Base-by-base conservation (phyloP, 2,797 vertebrate species). In the Pogoniulus pusillus region DNA sequence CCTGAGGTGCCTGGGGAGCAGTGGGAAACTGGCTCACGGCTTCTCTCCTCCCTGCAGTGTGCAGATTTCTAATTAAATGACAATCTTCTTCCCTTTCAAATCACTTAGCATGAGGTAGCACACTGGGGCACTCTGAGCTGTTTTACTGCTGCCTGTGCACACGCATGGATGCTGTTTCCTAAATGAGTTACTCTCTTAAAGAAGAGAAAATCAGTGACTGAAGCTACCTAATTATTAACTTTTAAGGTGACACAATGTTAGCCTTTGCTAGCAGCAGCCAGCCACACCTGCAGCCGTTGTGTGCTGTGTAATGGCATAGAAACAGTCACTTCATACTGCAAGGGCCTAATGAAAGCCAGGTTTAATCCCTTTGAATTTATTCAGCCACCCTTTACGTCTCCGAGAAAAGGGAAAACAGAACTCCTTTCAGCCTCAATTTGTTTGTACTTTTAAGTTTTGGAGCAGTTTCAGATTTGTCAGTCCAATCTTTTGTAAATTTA, bases 181-280 rank as follows among this genome's bases (percentile, higher is more conserved):
- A 94, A 94, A 95, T 45, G 60, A 93, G 93, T 93, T 91, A 78
- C 71, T 60, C 47, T 35, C 70, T 60, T 89, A 85, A 90, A 86
- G 72, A 80, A 86, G 37, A 87, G 75, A 86, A 93, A 93, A 88
- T 80, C 55, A 72, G 23, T 68, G 91, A 88, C 84, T 49, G 66
- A 80, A 54, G 70, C 91, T 85, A 88, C 78, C 51, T 39, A 75
- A 82, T 89, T 89, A 92, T 91, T 94, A 91, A 88, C 78, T 93
- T 92, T 91, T 94, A 85, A 78, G 89, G 90, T 80, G 70, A 94
- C 94, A 92, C 70, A 92, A 80, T 63, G 91, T 90, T 68, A 91
- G 88, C 76, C 71, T 87, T 77, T 81, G 65, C 73, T 74, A 20
- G 57, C 72, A 93, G 80, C 39, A 82, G 55, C 76, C 54, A 89